Percentiles rank a stretch among this genome's conserved stretches.
phyloP scores from a whole-genome alignment of 1,140 invertebrate species.

The Temnothorax longispinosus region DNA sequence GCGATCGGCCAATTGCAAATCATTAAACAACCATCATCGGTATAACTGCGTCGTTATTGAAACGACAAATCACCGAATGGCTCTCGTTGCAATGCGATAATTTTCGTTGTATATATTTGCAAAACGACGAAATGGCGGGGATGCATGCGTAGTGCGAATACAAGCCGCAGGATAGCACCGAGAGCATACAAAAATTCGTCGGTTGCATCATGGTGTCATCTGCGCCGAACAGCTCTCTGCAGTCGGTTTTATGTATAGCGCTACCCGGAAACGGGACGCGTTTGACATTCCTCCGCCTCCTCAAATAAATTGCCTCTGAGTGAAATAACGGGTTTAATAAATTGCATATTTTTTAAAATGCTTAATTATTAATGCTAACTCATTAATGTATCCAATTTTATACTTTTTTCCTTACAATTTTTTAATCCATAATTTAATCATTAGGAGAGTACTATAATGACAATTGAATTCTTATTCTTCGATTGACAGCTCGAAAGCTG shows the following conservation, averaged over 20 bases:
- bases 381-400: background rate
- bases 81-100: slow-evolving; percentile 32
- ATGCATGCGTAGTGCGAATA: background rate
- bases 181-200: slow-evolving; percentile 49
- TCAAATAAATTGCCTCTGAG: background rate
- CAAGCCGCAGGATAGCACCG: background rate
- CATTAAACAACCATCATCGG: slow-evolving; percentile 49
- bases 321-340: background rate
- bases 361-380: background rate
- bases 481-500: background rate
- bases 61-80: slow-evolving; percentile 29
- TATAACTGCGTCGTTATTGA: slow-evolving; percentile 56
- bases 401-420: background rate
- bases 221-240: background rate
- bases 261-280: background rate
- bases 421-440: background rate
- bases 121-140: background rate
- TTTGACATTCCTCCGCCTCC: background rate
- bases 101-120: slow-evolving; percentile 39
- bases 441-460: background rate
- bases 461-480: background rate
- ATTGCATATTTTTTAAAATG: background rate
- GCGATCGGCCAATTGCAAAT: slow-evolving; percentile 19
- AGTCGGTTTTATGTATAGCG: background rate
- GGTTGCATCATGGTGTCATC: slow-evolving; percentile 24